These are phyloP conservation scores for Anthopleura sola DNA, from an alignment of 64 coral and sea anemone genomes.

Conservation along the genomic window DNA sequence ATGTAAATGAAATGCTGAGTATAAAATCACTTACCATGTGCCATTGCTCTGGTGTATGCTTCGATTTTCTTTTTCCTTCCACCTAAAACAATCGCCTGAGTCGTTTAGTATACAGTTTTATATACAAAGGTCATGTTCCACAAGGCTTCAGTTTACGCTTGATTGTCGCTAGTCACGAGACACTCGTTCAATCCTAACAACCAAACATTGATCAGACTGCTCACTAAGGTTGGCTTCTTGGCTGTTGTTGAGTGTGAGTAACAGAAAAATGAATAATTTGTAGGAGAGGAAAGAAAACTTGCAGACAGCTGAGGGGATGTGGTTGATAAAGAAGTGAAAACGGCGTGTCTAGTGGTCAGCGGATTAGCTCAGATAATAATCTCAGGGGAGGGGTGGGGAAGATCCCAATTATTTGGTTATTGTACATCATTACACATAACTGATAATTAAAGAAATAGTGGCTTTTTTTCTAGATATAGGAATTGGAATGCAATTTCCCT, in stretches of 20 bases:
- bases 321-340: not conserved
- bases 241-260: not conserved
- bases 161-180: not conserved
- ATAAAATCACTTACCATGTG: not conserved
- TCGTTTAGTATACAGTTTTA: not conserved
- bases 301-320: slow-evolving; percentile 3
- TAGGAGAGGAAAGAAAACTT: not conserved
- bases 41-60: not conserved
- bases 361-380: not conserved
- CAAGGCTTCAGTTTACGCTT: not conserved
- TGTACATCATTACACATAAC: too few species aligned
- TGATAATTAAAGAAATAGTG: too few species aligned
- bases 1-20: not conserved
- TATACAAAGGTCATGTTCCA: not conserved
- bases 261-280: not conserved
- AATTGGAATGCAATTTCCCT: too few species aligned
- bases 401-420: not conserved
- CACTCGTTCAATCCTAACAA: not conserved
- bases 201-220: not conserved
- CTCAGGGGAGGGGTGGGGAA: not conserved
- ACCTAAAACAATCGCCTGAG: not conserved
- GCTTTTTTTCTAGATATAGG: too few species aligned
- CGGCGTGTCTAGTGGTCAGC: not conserved
- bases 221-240: not conserved
- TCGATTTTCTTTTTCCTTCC: not conserved